Base-by-base conservation (phyloP, 2,113 vertebrate genomes). In the Andinoacara biseriatus region DNA sequence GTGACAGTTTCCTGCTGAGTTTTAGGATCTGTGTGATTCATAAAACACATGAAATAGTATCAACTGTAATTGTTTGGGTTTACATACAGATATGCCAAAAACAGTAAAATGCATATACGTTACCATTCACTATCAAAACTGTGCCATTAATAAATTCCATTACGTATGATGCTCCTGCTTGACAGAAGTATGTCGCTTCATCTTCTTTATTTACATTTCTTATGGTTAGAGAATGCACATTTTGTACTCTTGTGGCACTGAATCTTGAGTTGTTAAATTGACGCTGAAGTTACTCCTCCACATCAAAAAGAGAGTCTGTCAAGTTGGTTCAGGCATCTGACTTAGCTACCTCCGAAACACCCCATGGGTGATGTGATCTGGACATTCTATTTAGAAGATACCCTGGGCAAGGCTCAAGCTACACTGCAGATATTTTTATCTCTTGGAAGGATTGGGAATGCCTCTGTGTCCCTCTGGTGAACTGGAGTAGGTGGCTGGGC, bases 111-210 rank as follows among this genome's bases (percentile, higher is more conserved):
- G 0, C 61, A 63, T 10, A 75, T 69, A 54, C 38, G 22, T 88
- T 90, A 93, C 92, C 90, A 15, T 83, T 87, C 5, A 93, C 90
- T 35, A 20, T 7, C 65, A 93, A 1, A 63, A 82, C 1, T n/a
- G 77, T 85, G 14, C 31, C 5, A 8, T 72, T 80, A 0, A n/a
- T 0, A 3, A 90, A 72, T 5, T 0, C 1, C 58, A 88, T 72
- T 2, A 0, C 0, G 11, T 81, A 90, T 18, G 31, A 26, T 0
- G 10, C 0, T 79, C 90, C 92, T 3, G 15, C 14, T 60, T 88
- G 87, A 76, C 92, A 92, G 31, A 90, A n/a, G 58, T 92, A 91
- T 5, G 65, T 87, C 13, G 62, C 91, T 81, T 91, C 90, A 61
- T 92, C 92, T 13, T 91, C 86, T 91, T 87, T 90, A 31, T 15